Conservation (phyloP, 35 echinoderm and acorn worm species). For the Apostichopus japonicus region DNA sequence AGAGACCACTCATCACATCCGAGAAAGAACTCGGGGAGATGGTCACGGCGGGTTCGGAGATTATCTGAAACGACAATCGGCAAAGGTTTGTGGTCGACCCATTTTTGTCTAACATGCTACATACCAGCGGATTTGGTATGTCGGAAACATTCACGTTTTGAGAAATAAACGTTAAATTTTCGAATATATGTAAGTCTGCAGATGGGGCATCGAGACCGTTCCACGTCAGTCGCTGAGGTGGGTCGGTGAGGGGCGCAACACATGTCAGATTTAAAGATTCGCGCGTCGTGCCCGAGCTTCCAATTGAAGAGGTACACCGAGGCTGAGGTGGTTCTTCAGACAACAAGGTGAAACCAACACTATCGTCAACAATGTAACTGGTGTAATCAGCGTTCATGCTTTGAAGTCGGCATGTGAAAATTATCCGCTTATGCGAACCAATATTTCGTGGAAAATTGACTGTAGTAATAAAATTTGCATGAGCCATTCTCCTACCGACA, state of each 20-base stretch:
- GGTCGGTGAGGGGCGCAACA: neutral
- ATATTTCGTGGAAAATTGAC: too few species aligned
- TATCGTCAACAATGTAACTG: neutral
- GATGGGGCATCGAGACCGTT: neutral
- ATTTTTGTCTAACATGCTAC: too few species aligned
- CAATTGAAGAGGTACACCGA: neutral
- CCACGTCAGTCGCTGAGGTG: neutral
- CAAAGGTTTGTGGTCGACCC: too few species aligned
- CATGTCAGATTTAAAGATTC: neutral
- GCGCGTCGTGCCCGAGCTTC: neutral
- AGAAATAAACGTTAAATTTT: too few species aligned
- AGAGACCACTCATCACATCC: neutral
- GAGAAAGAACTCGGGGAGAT: neutral
- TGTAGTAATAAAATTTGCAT: too few species aligned
- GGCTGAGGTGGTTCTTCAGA: neutral
- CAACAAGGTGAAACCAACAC: neutral
- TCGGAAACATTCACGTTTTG: neutral
- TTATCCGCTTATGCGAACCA: neutral
- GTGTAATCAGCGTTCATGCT: neutral
- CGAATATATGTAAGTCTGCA: neutral
- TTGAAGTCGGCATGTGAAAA: neutral
- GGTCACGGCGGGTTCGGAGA: neutral
- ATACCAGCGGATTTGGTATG: neutral
- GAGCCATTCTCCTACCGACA: neutral
- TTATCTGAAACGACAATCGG: neutral